Evolutionary conservation across 2,113 vertebrate species (phyloP), one percentile per base, ranked within the genome.

Genomic region (Rhinopomastus cyanomelas): DNA sequence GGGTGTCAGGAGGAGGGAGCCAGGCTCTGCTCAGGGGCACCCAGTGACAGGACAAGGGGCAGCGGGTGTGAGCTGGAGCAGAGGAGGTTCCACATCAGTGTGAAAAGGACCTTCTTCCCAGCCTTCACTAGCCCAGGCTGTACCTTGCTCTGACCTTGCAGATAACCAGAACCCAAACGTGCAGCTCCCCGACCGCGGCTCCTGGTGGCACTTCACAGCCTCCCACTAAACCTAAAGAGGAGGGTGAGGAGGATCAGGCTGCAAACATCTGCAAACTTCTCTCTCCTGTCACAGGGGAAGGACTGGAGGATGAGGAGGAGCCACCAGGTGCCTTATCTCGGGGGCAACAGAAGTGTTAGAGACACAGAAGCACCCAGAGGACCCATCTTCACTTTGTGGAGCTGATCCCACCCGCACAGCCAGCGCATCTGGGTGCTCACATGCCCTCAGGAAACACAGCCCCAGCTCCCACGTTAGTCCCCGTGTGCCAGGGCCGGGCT

Each of bases 81-180:
- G n/a, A n/a, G n/a, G n/a, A n/a, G n/a, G n/a, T n/a, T n/a, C n/a
- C n/a, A n/a, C n/a, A n/a, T n/a, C n/a, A n/a, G n/a, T n/a, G n/a
- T n/a, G n/a, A n/a, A n/a, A n/a, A n/a, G n/a, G n/a, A n/a, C n/a
- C n/a, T n/a, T n/a, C n/a, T n/a, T n/a, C n/a, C n/a, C n/a, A n/a
- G 78, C 75, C 65, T 85, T 85, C 79, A n/a, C 53, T 44, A 75
- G 83, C 72, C 85, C 89, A 81, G 81, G 46, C 83, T 88, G 94
- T 87, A 39, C 74, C 89, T 89, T 62, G 59, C 78, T 69, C 86
- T 82, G 91, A 89, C 96, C 96, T 96, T 94, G 92, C 77, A 96
- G 92, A 96, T 94, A 95, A 93, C 77, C 51, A 49, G 83, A 91
- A 91, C 44, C 81, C 79, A 91, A 95, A 73, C 3, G 4, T 2